phyloP scores from a whole-genome alignment of 1,140 invertebrate genomes.

The Eriocheir sinensis region DNA sequence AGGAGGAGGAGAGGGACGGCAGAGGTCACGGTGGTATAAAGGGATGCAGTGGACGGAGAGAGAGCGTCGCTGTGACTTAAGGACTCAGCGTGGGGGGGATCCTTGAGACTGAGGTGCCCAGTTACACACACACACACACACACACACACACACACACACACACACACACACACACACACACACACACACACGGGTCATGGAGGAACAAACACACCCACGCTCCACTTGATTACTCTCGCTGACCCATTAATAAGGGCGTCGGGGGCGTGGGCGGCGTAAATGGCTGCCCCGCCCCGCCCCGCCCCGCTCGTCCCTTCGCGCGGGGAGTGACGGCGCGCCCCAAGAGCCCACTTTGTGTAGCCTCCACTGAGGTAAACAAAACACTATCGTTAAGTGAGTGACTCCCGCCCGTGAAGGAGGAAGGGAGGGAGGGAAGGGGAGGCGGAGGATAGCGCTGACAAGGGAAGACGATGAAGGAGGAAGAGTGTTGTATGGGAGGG shows the following conservation, averaged over 20 bases:
- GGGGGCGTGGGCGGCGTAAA: not conserved
- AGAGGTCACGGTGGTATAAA: not conserved
- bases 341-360: slow-evolving; percentile 5
- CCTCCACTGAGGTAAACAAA: slow-evolving; percentile 29
- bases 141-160: slow-evolving; percentile 61
- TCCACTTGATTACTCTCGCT: not conserved
- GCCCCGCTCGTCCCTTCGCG: not conserved
- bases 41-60: not conserved
- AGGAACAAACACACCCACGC: not conserved
- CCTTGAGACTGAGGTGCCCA: not conserved
- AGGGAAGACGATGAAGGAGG: not conserved
- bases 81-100: not conserved
- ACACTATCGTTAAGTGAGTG: slow-evolving; percentile 35
- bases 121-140: slow-evolving; percentile 51
- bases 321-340: not conserved
- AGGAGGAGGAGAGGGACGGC: not conserved
- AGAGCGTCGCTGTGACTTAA: not conserved
- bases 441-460: not conserved
- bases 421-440: not conserved
- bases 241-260: not conserved
- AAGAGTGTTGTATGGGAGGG: too few species aligned
- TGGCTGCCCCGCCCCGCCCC: not conserved
- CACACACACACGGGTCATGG: not conserved
- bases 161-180: not conserved
- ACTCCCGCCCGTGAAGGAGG: not conserved